Percentiles rank a stretch among this genome's conserved stretches.
phyloP scores from a whole-genome alignment of 2,888 invertebrate genomes.

The Didymodactylos carnosus region DNA sequence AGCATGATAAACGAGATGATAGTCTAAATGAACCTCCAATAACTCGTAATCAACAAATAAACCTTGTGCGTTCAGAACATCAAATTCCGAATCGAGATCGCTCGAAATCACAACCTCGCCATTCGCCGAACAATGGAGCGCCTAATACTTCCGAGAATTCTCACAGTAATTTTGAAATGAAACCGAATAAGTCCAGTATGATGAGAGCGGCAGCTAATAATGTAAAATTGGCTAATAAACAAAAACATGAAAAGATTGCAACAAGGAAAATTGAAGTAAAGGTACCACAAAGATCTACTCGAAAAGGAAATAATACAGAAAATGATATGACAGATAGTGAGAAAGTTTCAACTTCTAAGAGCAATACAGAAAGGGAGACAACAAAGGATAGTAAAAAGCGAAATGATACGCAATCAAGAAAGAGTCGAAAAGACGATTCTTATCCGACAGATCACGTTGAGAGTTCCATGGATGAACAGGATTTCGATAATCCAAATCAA shows the following conservation, averaged over 20 bases:
- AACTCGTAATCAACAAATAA: too few species aligned
- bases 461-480: not conserved
- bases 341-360: not conserved
- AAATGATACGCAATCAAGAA: not conserved
- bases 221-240: not conserved
- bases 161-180: too few species aligned
- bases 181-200: not conserved
- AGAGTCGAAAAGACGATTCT: not conserved
- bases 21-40: too few species aligned
- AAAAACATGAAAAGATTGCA: not conserved
- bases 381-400: not conserved
- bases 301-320: not conserved
- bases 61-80: too few species aligned
- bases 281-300: not conserved
- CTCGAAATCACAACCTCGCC: not conserved
- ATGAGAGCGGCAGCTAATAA: not conserved
- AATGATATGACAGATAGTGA: not conserved
- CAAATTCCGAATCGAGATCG: too few species aligned
- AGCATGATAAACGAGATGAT: too few species aligned
- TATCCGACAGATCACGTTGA: not conserved
- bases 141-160: not conserved
- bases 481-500: not conserved
- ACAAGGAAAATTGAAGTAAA: not conserved
- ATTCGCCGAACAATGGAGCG: not conserved
- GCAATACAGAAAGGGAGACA: not conserved